A percentile compares a stretch with the other conserved stretches of the same genome.
phyloP scores from a whole-genome alignment of 2,113 vertebrate genomes.

The Ageneiosus marmoratus region DNA sequence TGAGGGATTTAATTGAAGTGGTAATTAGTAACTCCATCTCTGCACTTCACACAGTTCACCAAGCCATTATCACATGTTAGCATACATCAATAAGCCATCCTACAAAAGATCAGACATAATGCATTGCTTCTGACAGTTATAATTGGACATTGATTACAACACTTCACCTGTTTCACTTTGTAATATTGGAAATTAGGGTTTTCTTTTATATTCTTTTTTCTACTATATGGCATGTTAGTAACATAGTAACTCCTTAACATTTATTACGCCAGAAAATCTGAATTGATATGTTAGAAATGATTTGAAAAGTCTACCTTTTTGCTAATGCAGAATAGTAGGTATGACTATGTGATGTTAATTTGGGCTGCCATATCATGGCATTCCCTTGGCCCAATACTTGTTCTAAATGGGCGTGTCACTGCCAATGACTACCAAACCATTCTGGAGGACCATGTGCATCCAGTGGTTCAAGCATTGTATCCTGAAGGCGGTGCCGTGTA shows the following conservation, averaged over 20 bases:
- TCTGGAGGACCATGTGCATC: too few species aligned
- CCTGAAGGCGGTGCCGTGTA: too few species aligned
- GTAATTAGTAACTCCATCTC: constrained; percentile 35
- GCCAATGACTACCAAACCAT: too few species aligned
- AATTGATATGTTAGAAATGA: background rate
- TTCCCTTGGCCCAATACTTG: too few species aligned
- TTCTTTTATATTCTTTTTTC: background rate
- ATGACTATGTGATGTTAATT: background rate
- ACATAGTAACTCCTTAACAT: background rate
- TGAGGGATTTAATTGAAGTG: constrained; percentile 36
- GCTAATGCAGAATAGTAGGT: background rate
- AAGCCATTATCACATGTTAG: constrained; percentile 50
- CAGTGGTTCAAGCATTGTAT: too few species aligned
- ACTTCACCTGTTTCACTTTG: constrained; percentile 21
- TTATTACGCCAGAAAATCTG: background rate
- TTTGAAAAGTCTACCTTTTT: background rate
- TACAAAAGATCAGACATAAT: constrained; percentile 43
- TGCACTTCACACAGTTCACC: constrained; percentile 37
- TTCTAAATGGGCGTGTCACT: too few species aligned
- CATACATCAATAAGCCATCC: constrained; percentile 45
- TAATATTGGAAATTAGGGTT: background rate
- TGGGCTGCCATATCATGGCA: too few species aligned
- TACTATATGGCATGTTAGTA: background rate
- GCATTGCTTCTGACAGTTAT: constrained; percentile 40
- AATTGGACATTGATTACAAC: constrained; percentile 58